phyloP scores from a whole-genome alignment of 2,888 invertebrate genomes.

The Bhutanitis thaidina region DNA sequence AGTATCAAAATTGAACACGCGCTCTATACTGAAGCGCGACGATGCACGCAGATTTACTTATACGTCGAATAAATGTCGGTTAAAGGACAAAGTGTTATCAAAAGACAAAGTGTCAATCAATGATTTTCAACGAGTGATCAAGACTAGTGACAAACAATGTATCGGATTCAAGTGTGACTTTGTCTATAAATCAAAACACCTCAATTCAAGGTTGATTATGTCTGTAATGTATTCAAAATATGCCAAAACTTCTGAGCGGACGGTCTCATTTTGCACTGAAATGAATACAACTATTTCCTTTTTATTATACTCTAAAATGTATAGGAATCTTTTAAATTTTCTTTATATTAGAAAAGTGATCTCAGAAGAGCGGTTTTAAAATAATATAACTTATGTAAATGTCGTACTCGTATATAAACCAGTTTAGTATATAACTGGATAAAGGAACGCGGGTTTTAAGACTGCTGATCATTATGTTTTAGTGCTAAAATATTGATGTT shows the following conservation, averaged over 20 bases:
- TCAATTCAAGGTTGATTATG: background rate
- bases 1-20: slow-evolving; percentile 60
- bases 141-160: background rate
- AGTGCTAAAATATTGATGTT: slow-evolving; percentile 36
- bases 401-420: background rate
- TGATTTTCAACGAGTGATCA: background rate
- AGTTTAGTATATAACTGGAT: slow-evolving; percentile 20
- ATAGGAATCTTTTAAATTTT: slow-evolving; percentile 23
- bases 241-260: slow-evolving; percentile 16
- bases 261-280: slow-evolving; percentile 7
- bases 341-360: slow-evolving; percentile 43
- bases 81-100: background rate
- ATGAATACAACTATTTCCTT: background rate
- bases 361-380: slow-evolving; percentile 56
- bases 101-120: background rate
- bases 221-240: background rate
- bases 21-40: background rate
- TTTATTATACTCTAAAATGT: slow-evolving; percentile 32
- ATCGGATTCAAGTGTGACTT: background rate
- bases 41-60: background rate
- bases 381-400: slow-evolving; percentile 14
- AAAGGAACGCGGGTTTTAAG: slow-evolving; percentile 38
- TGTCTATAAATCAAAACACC: background rate
- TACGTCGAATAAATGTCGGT: slow-evolving; percentile 2
- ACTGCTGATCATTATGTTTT: slow-evolving; percentile 41